Conservation (phyloP, 30 jellyfish, hydroid and myxozoan genomes). For the Nemopilema nomurai region DNA sequence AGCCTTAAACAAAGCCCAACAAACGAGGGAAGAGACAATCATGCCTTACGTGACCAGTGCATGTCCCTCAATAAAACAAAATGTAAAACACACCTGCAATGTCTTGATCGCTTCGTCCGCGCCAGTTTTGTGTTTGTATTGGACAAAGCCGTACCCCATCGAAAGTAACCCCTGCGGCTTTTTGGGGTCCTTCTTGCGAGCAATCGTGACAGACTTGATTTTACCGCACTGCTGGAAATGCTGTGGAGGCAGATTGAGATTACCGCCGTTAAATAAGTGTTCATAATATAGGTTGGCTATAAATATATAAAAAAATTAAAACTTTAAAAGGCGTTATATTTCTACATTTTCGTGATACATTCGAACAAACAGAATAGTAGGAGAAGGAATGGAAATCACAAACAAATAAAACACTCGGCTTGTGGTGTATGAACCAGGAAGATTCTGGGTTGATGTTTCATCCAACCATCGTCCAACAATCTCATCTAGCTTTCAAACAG, state of each 20-base stretch:
- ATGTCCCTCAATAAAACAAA: too few species aligned
- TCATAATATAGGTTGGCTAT: background rate
- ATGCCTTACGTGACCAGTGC: too few species aligned
- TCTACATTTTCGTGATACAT: background rate
- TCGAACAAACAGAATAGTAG: too few species aligned
- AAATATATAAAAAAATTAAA: too few species aligned
- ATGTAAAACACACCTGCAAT: conserved; percentile 68
- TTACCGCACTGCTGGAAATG: conserved; percentile 75
- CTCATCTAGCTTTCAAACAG: too few species aligned
- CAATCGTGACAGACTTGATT: conserved; percentile 76
- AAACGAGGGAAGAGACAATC: too few species aligned
- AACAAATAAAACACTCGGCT: too few species aligned
- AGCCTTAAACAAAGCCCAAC: too few species aligned
- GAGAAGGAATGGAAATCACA: too few species aligned
- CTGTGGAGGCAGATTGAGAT: background rate
- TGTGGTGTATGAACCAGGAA: too few species aligned
- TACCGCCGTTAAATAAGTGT: background rate
- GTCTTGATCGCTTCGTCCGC: conserved; percentile 94
- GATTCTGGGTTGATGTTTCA: too few species aligned
- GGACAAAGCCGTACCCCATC: conserved; percentile 99
- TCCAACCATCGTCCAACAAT: too few species aligned
- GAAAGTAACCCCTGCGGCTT: conserved; percentile 73
- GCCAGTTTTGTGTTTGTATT: conserved; percentile 47
- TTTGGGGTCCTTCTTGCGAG: conserved; percentile 89
- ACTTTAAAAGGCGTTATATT: background rate